These are phyloP conservation scores for Ichneumoninae sp. DNA, from an alignment of 2,888 invertebrate species.

Conservation along the genomic window DNA sequence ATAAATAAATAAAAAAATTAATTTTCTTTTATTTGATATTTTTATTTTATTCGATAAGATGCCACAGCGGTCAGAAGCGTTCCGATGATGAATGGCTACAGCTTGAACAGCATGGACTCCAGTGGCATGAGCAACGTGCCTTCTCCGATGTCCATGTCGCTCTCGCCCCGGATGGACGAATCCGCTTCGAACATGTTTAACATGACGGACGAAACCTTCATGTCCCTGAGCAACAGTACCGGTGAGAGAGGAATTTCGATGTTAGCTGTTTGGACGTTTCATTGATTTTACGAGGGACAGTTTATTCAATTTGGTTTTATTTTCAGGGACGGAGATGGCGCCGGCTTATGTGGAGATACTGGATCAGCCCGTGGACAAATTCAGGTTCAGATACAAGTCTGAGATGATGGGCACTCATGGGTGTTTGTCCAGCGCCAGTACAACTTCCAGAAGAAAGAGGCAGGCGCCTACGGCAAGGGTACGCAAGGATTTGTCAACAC, in stretches of 20 bases:
- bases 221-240: constrained; percentile 69
- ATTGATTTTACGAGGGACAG: background rate
- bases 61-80: constrained; percentile 6
- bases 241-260: constrained; percentile 53
- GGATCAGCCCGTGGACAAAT: constrained; percentile 92
- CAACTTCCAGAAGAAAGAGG: constrained; percentile 87
- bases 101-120: constrained; percentile 69
- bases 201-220: constrained; percentile 63
- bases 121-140: constrained; percentile 67
- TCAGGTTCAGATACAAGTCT: constrained; percentile 93
- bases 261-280: too few species aligned
- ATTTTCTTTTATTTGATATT: background rate
- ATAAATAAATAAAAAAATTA: too few species aligned
- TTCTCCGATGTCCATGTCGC: constrained; percentile 73
- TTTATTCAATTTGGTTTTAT: background rate
- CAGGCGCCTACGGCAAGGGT: constrained; percentile 92
- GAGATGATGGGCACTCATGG: constrained; percentile 96
- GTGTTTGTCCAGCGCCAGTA: constrained; percentile 89
- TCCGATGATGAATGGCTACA: constrained; percentile 69
- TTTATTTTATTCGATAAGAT: constrained; percentile 19
- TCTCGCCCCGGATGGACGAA: constrained; percentile 68
- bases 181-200: constrained; percentile 54
- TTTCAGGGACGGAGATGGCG: constrained; percentile 47
- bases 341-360: constrained; percentile 87
- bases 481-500: constrained; percentile 30